phyloP scores from a whole-genome alignment of 2,797 vertebrate species.

The Morelia viridis region DNA sequence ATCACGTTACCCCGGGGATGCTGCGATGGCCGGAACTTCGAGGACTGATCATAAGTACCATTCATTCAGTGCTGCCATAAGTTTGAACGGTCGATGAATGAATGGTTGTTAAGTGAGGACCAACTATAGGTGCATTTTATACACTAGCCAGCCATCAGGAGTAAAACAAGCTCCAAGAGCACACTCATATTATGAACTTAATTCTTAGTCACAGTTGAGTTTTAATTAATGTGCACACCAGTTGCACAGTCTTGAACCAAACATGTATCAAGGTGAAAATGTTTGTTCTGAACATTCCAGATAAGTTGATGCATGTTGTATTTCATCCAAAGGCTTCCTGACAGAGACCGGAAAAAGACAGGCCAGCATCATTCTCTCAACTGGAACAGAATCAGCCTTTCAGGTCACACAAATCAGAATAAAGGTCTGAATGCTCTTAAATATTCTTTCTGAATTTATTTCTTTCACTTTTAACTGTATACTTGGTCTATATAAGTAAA shows the following conservation, averaged over 20 bases:
- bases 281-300: neutral
- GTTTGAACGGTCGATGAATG: neutral
- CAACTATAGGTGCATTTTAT: neutral
- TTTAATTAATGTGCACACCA: slow-evolving; percentile 7
- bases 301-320: neutral
- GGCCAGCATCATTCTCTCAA: slow-evolving; percentile 92
- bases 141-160: neutral
- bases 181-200: neutral
- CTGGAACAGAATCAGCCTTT: slow-evolving; percentile 89
- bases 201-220: neutral
- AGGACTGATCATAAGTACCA: neutral
- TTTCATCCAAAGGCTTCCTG: slow-evolving; percentile 85
- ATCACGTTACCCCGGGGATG: neutral
- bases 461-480: neutral
- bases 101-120: neutral
- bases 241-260: neutral
- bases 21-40: neutral
- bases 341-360: slow-evolving; percentile 91
- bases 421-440: slow-evolving; percentile 78
- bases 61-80: neutral
- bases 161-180: neutral
- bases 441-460: neutral
- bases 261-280: neutral
- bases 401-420: slow-evolving; percentile 96
- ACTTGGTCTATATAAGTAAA: neutral